Conservation (phyloP, 1,140 invertebrate genomes). For the Xylocopa sonorina region DNA sequence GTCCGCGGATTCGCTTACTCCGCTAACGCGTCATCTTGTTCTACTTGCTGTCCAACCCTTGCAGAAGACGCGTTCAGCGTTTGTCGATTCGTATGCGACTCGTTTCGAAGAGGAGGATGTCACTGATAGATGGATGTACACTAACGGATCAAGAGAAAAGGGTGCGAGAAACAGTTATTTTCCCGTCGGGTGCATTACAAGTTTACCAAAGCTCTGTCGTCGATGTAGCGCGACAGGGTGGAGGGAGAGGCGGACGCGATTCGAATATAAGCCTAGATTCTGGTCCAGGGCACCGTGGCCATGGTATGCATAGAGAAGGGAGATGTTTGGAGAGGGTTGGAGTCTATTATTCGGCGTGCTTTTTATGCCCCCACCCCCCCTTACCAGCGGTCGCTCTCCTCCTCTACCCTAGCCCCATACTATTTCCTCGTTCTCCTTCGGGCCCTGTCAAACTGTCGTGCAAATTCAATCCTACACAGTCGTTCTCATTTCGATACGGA, state of each 20-base stretch:
- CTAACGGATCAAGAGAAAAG: background rate
- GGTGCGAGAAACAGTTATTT: constrained; percentile 36
- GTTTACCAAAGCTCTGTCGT: constrained; percentile 63
- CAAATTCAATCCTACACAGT: constrained; percentile 79
- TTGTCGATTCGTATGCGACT: too few relatives aligned
- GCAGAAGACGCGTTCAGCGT: too few relatives aligned
- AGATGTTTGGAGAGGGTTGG: constrained; percentile 79
- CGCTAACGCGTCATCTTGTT: too few relatives aligned
- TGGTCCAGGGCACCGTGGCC: constrained; percentile 62
- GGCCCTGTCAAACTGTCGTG: constrained; percentile 78
- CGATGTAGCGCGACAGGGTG: constrained; percentile 14
- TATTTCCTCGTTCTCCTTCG: constrained; percentile 55
- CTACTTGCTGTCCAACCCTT: too few relatives aligned
- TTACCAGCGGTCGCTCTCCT: constrained; percentile 7
- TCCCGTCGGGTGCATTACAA: constrained; percentile 62
- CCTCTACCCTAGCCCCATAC: constrained; percentile 40
- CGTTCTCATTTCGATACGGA: constrained; percentile 76
- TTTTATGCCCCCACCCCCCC: constrained; percentile 72
- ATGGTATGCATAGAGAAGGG: constrained; percentile 73
- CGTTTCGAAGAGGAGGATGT: too few relatives aligned
- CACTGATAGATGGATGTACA: too few relatives aligned
- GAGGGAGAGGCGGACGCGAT: constrained; percentile 51
- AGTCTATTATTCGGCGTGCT: constrained; percentile 80
- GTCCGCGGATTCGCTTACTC: constrained; percentile 13
- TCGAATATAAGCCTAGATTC: constrained; percentile 71